Conservation (phyloP, 2,888 invertebrate genomes). For the Homarus gammarus region DNA sequence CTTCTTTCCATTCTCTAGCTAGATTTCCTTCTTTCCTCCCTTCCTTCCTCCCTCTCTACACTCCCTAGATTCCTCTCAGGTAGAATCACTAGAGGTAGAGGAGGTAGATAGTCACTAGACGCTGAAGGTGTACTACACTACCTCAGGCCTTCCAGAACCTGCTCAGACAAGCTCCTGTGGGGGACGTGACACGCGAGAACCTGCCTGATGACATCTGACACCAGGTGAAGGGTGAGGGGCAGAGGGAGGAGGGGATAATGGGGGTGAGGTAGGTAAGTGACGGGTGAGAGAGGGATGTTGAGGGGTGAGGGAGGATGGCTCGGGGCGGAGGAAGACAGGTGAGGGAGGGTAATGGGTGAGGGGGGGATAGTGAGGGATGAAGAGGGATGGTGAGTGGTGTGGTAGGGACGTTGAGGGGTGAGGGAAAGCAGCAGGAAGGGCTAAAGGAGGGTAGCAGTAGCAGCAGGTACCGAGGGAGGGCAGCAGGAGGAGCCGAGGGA, state of each 20-base stretch:
- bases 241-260: neutral
- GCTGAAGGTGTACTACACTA: no score
- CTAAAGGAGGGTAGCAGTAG: neutral
- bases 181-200: neutral
- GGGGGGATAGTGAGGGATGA: neutral
- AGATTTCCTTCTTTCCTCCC: neutral
- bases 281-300: neutral
- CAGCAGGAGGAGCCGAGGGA: neutral
- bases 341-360: neutral
- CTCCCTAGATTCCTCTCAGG: no score
- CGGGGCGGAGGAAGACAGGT: no score
- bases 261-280: no score
- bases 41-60: neutral
- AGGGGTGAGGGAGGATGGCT: neutral
- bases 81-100: no score
- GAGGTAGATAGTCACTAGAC: no score
- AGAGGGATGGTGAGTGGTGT: neutral
- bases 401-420: neutral
- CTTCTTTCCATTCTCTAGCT: no score
- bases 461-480: neutral
- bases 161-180: neutral
- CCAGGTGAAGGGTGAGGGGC: neutral
- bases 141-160: neutral
- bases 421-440: neutral
- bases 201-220: neutral